Conservation (phyloP, 2,797 vertebrate species). For the Meriones psammophilus region DNA sequence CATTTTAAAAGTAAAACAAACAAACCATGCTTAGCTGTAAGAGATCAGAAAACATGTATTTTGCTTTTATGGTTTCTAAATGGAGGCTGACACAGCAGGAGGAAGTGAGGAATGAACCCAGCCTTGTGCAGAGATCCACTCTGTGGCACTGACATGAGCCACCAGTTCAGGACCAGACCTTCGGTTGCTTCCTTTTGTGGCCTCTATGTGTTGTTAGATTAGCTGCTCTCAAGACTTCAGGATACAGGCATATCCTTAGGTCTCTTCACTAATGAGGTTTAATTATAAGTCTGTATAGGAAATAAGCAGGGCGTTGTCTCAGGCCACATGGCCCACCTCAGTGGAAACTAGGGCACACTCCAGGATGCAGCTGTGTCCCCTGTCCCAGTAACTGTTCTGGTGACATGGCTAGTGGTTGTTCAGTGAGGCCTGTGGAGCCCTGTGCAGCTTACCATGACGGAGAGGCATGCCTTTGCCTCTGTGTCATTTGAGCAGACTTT, state of each 20-base stretch:
- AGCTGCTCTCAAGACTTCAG: background rate
- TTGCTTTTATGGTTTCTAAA: conserved; percentile 15
- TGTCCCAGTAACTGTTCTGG: background rate
- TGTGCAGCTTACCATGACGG: background rate
- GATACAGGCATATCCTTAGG: background rate
- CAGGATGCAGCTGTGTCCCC: background rate
- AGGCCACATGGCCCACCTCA: background rate
- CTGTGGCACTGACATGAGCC: background rate
- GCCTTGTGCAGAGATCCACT: background rate
- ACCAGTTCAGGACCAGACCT: background rate
- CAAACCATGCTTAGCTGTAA: background rate
- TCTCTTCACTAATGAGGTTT: background rate
- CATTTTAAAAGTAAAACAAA: background rate
- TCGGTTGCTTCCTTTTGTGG: background rate
- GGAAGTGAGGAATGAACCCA: background rate
- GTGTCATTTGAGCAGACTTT: background rate
- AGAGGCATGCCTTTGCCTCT: background rate
- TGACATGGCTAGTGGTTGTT: background rate
- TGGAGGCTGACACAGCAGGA: background rate
- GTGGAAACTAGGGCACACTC: background rate
- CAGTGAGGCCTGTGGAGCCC: too few species aligned
- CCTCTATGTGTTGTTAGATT: background rate
- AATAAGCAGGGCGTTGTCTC: background rate
- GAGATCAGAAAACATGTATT: background rate
- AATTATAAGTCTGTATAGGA: background rate